Conservation (phyloP, 2,113 vertebrate genomes). For the Oryzias celebensis region DNA sequence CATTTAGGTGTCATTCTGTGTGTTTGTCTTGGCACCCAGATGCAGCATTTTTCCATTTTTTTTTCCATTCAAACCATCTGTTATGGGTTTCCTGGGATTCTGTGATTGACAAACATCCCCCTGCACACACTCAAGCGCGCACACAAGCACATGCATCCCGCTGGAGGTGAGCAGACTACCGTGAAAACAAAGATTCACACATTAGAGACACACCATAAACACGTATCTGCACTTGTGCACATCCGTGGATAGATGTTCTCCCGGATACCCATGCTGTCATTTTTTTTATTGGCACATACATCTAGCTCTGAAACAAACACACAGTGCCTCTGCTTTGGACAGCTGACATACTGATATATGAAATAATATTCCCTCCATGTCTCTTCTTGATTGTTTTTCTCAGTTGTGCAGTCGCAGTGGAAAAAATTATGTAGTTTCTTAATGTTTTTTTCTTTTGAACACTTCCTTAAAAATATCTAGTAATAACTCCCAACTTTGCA, state of each 20-base stretch:
- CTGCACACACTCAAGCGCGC: not conserved
- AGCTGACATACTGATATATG: not conserved
- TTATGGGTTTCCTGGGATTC: slow-evolving; percentile 27
- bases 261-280: not conserved
- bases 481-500: too few species aligned
- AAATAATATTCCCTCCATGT: not conserved
- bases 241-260: not conserved
- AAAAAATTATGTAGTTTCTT: not conserved
- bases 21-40: slow-evolving; percentile 8
- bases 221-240: not conserved
- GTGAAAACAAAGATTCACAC: not conserved
- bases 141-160: not conserved
- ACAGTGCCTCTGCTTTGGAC: slow-evolving; percentile 1
- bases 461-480: not conserved
- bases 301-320: not conserved
- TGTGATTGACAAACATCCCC: slow-evolving; percentile 12
- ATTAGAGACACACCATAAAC: not conserved
- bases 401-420: too few species aligned
- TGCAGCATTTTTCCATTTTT: slow-evolving; percentile 8
- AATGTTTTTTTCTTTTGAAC: not conserved
- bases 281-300: slow-evolving; percentile 3
- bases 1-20: not conserved
- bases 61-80: slow-evolving; percentile 21
- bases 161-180: slow-evolving; percentile 11
- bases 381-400: not conserved